phyloP scores from a whole-genome alignment of 2,888 invertebrate genomes.

The Epistrophe grossulariae region DNA sequence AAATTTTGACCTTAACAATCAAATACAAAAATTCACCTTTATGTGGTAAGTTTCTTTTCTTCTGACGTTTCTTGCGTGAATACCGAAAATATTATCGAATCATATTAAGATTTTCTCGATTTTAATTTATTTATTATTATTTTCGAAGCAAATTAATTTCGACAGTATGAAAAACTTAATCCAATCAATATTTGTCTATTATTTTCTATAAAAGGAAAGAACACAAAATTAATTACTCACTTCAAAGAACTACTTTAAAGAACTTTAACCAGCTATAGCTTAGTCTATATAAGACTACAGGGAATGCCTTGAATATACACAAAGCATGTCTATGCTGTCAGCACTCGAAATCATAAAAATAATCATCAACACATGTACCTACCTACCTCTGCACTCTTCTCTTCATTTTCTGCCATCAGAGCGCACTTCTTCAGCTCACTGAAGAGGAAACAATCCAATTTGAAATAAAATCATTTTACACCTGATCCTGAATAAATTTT shows the following conservation, averaged over 20 bases:
- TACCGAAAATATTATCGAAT: too few relatives aligned
- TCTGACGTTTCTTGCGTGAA: too few relatives aligned
- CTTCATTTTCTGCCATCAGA: neutral
- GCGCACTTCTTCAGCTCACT: conserved; percentile 47
- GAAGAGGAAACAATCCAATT: conserved; percentile 77
- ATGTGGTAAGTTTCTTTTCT: too few relatives aligned
- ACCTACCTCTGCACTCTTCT: conserved; percentile 11
- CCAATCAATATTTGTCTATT: neutral
- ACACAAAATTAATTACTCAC: conserved; percentile 30
- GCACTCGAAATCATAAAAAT: conserved; percentile 44
- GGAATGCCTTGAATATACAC: neutral
- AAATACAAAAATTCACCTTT: too few relatives aligned
- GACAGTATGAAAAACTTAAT: neutral
- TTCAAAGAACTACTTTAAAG: conserved; percentile 23
- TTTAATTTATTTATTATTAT: too few relatives aligned
- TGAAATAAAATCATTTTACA: conserved; percentile 76
- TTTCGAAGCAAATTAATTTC: too few relatives aligned
- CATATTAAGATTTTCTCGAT: too few relatives aligned
- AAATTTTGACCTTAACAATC: too few relatives aligned
- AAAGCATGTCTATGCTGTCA: conserved; percentile 2
- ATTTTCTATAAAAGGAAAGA: neutral
- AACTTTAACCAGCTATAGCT: neutral
- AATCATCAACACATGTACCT: conserved; percentile 59
- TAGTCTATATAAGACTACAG: too few relatives aligned
- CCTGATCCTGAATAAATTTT: conserved; percentile 77